Evolutionary conservation across 1,140 invertebrate species (phyloP).

Genomic region (Fopius arisanus): DNA sequence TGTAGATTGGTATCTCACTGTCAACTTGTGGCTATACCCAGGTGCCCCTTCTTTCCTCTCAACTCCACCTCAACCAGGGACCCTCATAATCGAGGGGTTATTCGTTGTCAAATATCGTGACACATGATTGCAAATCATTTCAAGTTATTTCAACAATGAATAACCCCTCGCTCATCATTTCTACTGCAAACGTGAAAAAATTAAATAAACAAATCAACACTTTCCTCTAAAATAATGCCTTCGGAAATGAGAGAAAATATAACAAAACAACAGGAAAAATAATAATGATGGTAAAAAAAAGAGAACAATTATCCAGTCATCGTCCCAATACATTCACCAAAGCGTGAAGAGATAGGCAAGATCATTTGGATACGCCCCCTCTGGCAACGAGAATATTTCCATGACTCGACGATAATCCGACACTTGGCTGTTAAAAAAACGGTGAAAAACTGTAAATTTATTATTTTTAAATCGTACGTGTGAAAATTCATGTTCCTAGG

Average conservation of each 20-base stretch:
- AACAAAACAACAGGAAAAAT: neutral
- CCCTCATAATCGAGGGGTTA: too few relatives aligned
- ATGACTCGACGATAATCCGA: neutral
- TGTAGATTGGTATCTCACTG: constrained; percentile 47
- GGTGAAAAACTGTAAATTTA: neutral
- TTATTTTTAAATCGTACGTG: neutral
- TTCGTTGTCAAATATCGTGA: too few relatives aligned
- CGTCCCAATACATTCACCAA: neutral
- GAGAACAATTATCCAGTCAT: neutral
- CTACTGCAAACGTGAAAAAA: too few relatives aligned
- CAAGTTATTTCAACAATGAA: too few relatives aligned
- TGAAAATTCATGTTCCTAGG: neutral
- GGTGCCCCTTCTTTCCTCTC: too few relatives aligned
- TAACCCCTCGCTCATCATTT: too few relatives aligned
- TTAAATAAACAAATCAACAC: too few relatives aligned
- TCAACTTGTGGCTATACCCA: too few relatives aligned
- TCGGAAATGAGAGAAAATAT: neutral
- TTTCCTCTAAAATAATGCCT: too few relatives aligned
- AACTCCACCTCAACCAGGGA: too few relatives aligned
- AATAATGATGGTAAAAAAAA: neutral
- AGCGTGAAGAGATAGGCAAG: neutral
- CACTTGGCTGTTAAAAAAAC: neutral
- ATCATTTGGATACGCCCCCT: neutral
- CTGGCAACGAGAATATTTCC: neutral
- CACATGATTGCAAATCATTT: too few relatives aligned